Evolutionary conservation across 2,888 invertebrate species (phyloP).

Genomic region (Cantharis rufa): DNA sequence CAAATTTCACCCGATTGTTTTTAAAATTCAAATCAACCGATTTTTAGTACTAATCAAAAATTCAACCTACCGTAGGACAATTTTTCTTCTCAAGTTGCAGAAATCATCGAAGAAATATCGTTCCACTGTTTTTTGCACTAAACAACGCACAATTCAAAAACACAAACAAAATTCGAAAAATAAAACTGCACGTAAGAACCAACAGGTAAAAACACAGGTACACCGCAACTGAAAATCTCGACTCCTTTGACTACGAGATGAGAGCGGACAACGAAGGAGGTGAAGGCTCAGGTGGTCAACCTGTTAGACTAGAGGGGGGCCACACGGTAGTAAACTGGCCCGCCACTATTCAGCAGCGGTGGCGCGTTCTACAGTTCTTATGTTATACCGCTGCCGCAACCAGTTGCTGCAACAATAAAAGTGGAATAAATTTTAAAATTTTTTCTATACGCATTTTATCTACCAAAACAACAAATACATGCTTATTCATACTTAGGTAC

Average conservation of each 20-base stretch:
- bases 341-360: conserved; percentile 52
- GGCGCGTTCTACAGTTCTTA: conserved; percentile 52
- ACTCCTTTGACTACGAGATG: conserved; percentile 29
- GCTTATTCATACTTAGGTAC: not conserved
- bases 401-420: conserved; percentile 18
- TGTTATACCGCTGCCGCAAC: conserved; percentile 35
- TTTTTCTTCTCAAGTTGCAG: not conserved
- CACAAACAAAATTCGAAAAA: not conserved
- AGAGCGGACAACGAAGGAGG: conserved; percentile 20
- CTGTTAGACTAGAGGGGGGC: conserved; percentile 40
- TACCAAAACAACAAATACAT: not conserved
- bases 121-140: not conserved
- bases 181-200: conserved; percentile 6
- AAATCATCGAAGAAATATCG: not conserved
- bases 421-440: conserved; percentile 12
- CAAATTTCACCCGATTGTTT: not conserved
- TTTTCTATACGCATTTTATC: not conserved
- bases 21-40: not conserved
- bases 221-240: conserved; percentile 14
- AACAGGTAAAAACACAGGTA: conserved; percentile 9
- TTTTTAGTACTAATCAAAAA: not conserved
- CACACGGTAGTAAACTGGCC: conserved; percentile 47
- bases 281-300: conserved; percentile 43
- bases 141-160: not conserved
- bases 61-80: not conserved